Conservation (phyloP, 2,797 vertebrate species). For the Cynopterus sphinx region DNA sequence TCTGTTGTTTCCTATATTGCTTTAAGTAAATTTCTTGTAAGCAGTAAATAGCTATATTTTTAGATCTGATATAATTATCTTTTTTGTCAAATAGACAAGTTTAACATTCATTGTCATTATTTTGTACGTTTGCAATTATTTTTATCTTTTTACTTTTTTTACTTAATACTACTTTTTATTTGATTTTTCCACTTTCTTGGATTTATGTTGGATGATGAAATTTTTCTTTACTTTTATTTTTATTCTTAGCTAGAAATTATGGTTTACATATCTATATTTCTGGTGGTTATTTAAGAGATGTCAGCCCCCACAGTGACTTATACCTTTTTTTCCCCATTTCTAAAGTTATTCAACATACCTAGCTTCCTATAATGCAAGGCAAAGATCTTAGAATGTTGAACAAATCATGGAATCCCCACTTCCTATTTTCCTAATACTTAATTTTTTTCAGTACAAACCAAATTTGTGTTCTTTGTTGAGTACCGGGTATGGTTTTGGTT, state of each 20-base stretch:
- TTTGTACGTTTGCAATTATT: slow-evolving; percentile 4
- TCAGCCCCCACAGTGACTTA: background rate
- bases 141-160: background rate
- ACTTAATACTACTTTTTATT: background rate
- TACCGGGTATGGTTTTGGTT: background rate
- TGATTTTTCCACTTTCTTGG: background rate
- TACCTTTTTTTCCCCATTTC: background rate
- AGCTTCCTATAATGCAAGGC: background rate
- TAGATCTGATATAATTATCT: background rate
- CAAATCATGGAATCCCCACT: background rate
- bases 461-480: background rate
- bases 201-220: background rate
- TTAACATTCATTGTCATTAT: background rate
- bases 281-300: background rate
- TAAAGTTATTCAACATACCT: background rate
- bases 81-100: background rate
- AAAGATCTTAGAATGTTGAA: background rate
- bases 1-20: background rate
- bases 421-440: background rate
- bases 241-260: background rate
- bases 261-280: background rate
- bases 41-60: background rate
- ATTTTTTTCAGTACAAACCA: background rate
- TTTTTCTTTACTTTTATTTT: background rate
- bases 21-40: background rate